Conservation (phyloP, 2,113 vertebrate species). For the Dromiciops gliroides region DNA sequence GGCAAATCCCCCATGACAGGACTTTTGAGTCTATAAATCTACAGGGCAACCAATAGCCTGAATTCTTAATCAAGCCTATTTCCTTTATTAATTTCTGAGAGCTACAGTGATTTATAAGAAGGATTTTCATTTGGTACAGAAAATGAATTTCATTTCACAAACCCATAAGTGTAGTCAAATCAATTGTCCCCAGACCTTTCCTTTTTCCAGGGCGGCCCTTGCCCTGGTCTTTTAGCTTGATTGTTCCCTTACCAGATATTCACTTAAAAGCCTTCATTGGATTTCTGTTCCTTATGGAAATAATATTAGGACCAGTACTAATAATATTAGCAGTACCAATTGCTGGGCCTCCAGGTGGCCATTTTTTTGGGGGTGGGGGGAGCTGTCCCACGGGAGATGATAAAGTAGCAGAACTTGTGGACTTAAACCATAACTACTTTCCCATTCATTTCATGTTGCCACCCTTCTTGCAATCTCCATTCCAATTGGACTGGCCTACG, state of each 20-base stretch:
- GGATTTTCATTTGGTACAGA: conserved; percentile 67
- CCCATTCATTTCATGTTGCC: not conserved
- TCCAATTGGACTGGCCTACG: not conserved
- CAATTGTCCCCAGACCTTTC: conserved; percentile 72
- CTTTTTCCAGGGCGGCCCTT: conserved; percentile 68
- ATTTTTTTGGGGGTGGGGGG: no score
- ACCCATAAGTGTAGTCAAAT: conserved; percentile 73
- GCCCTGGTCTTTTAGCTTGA: conserved; percentile 74
- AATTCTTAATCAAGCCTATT: conserved; percentile 69
- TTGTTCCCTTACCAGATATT: conserved; percentile 73
- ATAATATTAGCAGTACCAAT: not conserved
- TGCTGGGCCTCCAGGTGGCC: not conserved
- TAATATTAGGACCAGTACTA: not conserved
- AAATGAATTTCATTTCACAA: conserved; percentile 76
- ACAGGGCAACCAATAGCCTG: conserved; percentile 16
- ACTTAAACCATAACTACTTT: not conserved
- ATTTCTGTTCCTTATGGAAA: conserved; percentile 24
- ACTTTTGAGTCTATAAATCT: conserved; percentile 70
- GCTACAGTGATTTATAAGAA: conserved; percentile 69
- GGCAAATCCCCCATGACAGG: conserved; percentile 43
- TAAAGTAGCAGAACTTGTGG: not conserved
- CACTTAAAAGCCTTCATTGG: conserved; percentile 71
- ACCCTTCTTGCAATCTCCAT: not conserved
- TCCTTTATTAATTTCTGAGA: conserved; percentile 73
- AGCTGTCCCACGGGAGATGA: not conserved